phyloP scores from a whole-genome alignment of 2,797 vertebrate genomes.

The Chiloscyllium punctatum region DNA sequence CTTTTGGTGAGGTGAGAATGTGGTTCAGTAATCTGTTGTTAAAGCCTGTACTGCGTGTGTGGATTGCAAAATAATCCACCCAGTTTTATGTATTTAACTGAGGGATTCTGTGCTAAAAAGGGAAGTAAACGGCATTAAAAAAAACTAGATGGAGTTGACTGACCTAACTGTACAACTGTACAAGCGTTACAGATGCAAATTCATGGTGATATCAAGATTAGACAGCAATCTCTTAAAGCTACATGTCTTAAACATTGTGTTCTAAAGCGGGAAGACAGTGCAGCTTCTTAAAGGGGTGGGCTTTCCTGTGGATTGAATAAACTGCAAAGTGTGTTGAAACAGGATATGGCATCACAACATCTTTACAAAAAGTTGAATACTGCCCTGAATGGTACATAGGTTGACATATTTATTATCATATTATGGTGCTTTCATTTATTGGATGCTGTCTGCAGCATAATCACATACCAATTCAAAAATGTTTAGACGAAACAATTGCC shows the following conservation, averaged over 20 bases:
- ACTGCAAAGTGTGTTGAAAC: not conserved
- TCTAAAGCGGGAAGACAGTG: not conserved
- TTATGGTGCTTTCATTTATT: not conserved
- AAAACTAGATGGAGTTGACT: not conserved
- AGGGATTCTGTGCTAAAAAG: not conserved
- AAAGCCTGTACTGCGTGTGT: slow-evolving; percentile 1
- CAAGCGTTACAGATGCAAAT: not conserved
- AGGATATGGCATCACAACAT: not conserved
- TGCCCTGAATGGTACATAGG: not conserved
- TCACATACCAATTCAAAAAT: not conserved
- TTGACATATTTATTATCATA: not conserved
- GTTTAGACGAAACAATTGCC: not conserved
- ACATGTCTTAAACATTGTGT: not conserved
- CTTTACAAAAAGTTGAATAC: not conserved
- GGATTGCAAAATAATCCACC: slow-evolving; percentile 16
- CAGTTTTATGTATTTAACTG: not conserved
- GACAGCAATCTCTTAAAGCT: not conserved
- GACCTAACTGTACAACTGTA: not conserved
- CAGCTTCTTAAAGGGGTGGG: not conserved
- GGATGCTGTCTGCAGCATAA: not conserved
- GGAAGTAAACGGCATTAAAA: not conserved
- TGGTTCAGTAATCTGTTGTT: slow-evolving; percentile 19
- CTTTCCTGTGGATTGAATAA: not conserved
- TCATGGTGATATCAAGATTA: not conserved
- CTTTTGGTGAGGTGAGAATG: not conserved